A percentile compares a stretch with the other conserved stretches of the same genome.
Conservation (phyloP, 2,888 invertebrate genomes). For the Melitaea athalia region DNA sequence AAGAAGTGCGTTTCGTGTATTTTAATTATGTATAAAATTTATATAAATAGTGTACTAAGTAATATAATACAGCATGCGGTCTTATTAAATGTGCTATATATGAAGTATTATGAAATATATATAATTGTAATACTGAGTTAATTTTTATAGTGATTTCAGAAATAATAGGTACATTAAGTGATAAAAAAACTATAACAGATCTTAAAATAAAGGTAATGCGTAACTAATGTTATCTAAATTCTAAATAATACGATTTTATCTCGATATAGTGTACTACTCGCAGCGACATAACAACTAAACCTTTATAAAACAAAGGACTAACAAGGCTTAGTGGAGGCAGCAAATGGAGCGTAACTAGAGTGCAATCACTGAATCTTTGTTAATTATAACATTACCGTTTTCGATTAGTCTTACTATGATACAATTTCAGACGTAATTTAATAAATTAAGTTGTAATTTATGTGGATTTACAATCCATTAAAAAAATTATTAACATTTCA, state of each 20-base stretch:
- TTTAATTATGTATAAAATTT: not conserved
- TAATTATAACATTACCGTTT: not conserved
- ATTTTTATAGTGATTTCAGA: not conserved
- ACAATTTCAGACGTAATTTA: not conserved
- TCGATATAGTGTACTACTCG: slow-evolving; percentile 40
- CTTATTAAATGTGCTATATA: slow-evolving; percentile 4
- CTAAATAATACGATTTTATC: slow-evolving; percentile 40
- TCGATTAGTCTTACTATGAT: not conserved
- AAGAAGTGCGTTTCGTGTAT: slow-evolving; percentile 9
- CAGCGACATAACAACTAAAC: slow-evolving; percentile 49
- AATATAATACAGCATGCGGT: slow-evolving; percentile 5
- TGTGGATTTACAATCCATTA: too few species aligned
- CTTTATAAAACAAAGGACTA: slow-evolving; percentile 51
- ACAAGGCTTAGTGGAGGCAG: slow-evolving; percentile 62
- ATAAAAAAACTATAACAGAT: slow-evolving; percentile 8
- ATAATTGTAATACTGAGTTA: not conserved
- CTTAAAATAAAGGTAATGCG: slow-evolving; percentile 22
- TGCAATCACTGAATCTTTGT: slow-evolving; percentile 62
- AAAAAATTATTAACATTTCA: too few species aligned
- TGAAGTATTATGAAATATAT: not conserved
- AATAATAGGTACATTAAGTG: slow-evolving; percentile 1
- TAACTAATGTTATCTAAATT: slow-evolving; percentile 31
- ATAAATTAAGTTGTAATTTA: not conserved
- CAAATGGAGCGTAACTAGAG: slow-evolving; percentile 51
- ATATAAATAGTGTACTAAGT: not conserved